phyloP scores from a whole-genome alignment of 2,888 invertebrate genomes.

The Patella caerulea region DNA sequence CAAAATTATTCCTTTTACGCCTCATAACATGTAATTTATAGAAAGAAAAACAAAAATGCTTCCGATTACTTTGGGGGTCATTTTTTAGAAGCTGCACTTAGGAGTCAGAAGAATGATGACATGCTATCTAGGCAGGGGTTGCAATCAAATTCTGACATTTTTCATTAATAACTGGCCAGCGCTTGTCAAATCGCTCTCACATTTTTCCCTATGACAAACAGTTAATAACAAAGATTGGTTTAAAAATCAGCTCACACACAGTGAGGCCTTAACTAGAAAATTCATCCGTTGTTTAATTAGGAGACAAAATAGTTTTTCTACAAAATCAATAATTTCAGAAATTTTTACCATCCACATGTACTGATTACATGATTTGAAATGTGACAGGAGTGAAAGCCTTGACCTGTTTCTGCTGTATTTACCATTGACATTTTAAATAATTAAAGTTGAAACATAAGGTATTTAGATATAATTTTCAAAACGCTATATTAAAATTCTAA shows the following conservation, averaged over 20 bases:
- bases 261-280: no score
- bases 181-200: slow-evolving; percentile 7
- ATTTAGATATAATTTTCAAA: no score
- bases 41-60: slow-evolving; percentile 9
- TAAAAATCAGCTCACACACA: no score
- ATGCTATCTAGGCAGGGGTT: not conserved
- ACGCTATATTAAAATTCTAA: no score
- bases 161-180: slow-evolving; percentile 10
- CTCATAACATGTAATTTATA: slow-evolving; percentile 6
- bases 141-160: slow-evolving; percentile 11
- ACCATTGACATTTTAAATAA: not conserved
- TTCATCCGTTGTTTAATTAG: no score
- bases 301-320: no score
- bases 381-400: not conserved
- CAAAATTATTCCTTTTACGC: slow-evolving; percentile 2
- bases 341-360: not conserved
- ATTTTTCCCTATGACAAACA: not conserved
- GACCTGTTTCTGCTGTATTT: not conserved
- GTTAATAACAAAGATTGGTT: not conserved
- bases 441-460: no score
- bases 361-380: not conserved
- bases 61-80: slow-evolving; percentile 10
- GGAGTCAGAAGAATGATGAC: not conserved
- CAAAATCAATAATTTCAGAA: no score
- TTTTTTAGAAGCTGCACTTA: not conserved